These are phyloP conservation scores for Paramuricea clavata DNA, from an alignment of 92 coral and sea anemone species.

Conservation along the genomic window DNA sequence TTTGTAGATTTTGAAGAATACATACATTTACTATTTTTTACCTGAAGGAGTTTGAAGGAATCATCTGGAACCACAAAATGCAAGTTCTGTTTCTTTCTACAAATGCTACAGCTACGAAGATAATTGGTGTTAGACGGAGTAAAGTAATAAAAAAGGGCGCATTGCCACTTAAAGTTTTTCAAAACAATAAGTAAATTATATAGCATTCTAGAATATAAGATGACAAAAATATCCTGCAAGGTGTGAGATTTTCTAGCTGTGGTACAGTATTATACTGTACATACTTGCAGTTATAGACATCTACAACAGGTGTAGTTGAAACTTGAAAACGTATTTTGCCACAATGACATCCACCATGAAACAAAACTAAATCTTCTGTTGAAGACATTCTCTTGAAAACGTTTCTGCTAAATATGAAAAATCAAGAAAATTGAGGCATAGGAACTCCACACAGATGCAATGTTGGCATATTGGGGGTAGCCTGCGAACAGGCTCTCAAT, in stretches of 20 bases:
- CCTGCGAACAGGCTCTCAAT: too few species aligned
- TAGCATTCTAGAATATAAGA: slow-evolving; percentile 7
- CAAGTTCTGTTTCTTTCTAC: slow-evolving; percentile 88
- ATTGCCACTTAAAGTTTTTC: too few species aligned
- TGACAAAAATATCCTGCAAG: background rate
- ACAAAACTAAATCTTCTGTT: slow-evolving; percentile 50
- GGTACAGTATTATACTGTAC: background rate
- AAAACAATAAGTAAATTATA: too few species aligned
- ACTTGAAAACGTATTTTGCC: slow-evolving; percentile 91
- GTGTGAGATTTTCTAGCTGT: background rate
- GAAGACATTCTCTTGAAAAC: slow-evolving; percentile 23
- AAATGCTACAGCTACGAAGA: slow-evolving; percentile 98
- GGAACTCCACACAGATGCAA: too few species aligned
- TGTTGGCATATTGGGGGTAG: too few species aligned
- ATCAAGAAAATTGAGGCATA: too few species aligned
- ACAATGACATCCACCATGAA: slow-evolving; percentile 94
- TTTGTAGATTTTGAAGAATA: too few species aligned
- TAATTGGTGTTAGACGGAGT: too few species aligned
- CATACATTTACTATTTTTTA: background rate
- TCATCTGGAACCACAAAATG: slow-evolving; percentile 92
- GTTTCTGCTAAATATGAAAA: too few species aligned
- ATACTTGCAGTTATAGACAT: slow-evolving; percentile 92
- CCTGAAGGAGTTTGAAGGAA: slow-evolving; percentile 80
- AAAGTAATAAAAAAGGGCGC: too few species aligned
- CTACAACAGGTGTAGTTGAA: slow-evolving; percentile 71